phyloP scores from a whole-genome alignment of 2,797 vertebrate genomes.

The Sciurus vulgaris region DNA sequence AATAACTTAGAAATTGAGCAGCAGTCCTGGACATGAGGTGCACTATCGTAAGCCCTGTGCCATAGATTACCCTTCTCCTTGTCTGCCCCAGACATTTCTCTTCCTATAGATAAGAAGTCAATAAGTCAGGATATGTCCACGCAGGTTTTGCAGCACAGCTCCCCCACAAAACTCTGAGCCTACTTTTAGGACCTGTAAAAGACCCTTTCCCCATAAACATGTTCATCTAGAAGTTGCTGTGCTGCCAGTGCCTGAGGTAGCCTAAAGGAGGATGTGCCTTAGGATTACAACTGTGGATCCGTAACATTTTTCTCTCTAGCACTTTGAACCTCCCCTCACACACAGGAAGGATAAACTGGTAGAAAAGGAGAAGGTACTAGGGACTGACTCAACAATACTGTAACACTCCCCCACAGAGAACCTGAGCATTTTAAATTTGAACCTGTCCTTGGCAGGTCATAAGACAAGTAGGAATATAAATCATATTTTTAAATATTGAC shows the following conservation, averaged over 20 bases:
- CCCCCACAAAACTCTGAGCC: not conserved
- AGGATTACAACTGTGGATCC: not conserved
- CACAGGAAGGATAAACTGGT: not conserved
- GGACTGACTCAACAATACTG: not conserved
- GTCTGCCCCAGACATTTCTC: not conserved
- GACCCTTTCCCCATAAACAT: not conserved
- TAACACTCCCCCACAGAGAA: not conserved
- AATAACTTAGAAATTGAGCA: not conserved
- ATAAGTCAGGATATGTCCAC: not conserved
- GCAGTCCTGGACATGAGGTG: not conserved
- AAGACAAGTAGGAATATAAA: not conserved
- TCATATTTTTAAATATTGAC: not conserved
- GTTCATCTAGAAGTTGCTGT: not conserved
- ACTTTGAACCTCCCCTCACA: not conserved
- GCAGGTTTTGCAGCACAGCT: not conserved
- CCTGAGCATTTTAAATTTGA: conserved; percentile 32
- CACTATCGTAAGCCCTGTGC: not conserved
- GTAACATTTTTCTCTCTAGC: not conserved
- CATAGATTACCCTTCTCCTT: not conserved
- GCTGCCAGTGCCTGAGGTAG: not conserved
- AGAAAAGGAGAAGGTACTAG: not conserved
- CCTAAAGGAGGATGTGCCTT: not conserved
- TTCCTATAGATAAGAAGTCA: not conserved
- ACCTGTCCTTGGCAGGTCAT: not conserved
- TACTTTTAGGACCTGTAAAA: not conserved